phyloP scores from a whole-genome alignment of 2,113 vertebrate species.

The Orycteropus afer region DNA sequence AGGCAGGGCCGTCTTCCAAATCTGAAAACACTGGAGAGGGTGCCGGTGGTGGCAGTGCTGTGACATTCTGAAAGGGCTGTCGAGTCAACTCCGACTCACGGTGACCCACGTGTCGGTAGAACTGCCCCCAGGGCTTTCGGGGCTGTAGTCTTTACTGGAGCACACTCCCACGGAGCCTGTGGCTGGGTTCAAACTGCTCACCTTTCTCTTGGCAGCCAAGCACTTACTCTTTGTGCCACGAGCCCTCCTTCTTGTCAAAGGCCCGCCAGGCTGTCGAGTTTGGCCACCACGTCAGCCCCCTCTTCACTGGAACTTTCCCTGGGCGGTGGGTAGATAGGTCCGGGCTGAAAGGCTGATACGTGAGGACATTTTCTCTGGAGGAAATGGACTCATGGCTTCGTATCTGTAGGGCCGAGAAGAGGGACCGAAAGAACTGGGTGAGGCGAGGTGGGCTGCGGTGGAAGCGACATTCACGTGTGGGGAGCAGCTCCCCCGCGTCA shows the following conservation, averaged over 20 bases:
- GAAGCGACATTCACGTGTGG: fast-evolving
- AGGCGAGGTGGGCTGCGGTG: background rate
- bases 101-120: too few species aligned
- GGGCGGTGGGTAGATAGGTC: background rate
- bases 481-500: background rate
- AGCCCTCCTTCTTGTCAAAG: background rate
- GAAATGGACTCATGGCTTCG: background rate
- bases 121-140: background rate
- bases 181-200: too few species aligned
- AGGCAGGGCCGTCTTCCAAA: fast-evolving
- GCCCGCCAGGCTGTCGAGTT: fast-evolving
- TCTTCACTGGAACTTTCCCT: too few species aligned
- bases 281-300: fast-evolving
- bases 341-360: fast-evolving
- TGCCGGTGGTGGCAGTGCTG: fast-evolving
- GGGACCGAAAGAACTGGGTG: background rate
- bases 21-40: background rate
- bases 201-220: background rate
- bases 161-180: too few species aligned
- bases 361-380: background rate
- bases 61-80: fast-evolving
- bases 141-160: background rate
- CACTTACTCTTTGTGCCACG: background rate
- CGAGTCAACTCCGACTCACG: too few species aligned
- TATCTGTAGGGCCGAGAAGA: background rate